A percentile compares a stretch with the other conserved stretches of the same genome.
These are phyloP conservation scores for Apomyelois bistriatella DNA, from an alignment of 2,888 invertebrate genomes.

Conservation along the genomic window DNA sequence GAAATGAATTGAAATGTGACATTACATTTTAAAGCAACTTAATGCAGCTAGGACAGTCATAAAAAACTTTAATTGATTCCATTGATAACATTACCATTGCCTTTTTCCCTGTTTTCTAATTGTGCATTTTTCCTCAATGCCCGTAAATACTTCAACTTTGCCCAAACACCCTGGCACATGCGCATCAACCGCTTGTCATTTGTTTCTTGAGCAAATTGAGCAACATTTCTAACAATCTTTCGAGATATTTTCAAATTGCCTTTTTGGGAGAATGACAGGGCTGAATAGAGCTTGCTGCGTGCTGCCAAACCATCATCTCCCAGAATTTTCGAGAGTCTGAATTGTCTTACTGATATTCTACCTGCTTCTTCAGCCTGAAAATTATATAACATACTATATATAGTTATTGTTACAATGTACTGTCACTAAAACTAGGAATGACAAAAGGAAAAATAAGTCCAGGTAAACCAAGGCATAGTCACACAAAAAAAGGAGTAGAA, in stretches of 20 bases:
- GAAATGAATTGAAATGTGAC: too few species aligned
- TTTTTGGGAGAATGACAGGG: constrained; percentile 92
- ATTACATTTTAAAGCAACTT: background rate
- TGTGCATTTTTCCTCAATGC: constrained; percentile 30
- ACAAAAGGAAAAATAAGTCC: too few species aligned
- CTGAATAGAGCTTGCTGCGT: constrained; percentile 91
- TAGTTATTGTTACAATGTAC: constrained; percentile 5
- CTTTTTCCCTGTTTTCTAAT: constrained; percentile 19
- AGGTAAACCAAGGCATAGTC: too few species aligned
- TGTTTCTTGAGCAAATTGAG: constrained; percentile 53
- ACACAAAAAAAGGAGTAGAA: too few species aligned
- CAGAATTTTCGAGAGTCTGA: constrained; percentile 87
- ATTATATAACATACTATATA: constrained; percentile 4
- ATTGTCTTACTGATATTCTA: constrained; percentile 90
- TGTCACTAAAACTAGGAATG: too few species aligned
- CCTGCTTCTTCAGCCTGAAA: constrained; percentile 92
- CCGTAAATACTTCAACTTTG: constrained; percentile 84
- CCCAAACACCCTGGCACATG: constrained; percentile 94
- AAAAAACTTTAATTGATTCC: background rate
- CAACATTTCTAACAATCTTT: constrained; percentile 76
- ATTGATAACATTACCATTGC: constrained; percentile 25
- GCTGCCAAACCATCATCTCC: constrained; percentile 90
- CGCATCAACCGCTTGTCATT: constrained; percentile 84
- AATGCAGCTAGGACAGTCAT: background rate
- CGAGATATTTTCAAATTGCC: constrained; percentile 83